Conservation (phyloP, 2,888 invertebrate species). For the Alentia gelatinosa region DNA sequence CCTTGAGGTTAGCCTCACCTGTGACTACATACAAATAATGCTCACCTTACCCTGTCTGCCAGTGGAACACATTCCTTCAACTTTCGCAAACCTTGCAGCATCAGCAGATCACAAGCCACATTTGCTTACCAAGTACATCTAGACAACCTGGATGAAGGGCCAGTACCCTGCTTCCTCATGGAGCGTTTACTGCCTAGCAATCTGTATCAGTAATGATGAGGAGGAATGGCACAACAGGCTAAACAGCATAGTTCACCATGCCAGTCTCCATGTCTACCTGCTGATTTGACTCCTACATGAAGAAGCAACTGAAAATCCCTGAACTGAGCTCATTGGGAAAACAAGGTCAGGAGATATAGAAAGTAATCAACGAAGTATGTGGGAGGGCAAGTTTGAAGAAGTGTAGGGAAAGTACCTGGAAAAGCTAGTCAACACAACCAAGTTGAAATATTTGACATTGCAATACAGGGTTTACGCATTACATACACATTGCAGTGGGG, state of each 20-base stretch:
- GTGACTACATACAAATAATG: background rate
- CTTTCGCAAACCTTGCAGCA: background rate
- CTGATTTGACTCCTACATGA: background rate
- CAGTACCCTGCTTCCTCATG: background rate
- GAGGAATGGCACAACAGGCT: background rate
- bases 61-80: background rate
- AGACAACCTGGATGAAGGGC: background rate
- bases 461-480: too few relatives aligned
- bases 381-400: too few relatives aligned
- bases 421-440: too few relatives aligned
- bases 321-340: background rate
- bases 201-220: background rate
- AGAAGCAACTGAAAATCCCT: background rate
- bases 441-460: too few relatives aligned
- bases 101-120: background rate
- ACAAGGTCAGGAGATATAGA: background rate
- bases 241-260: background rate
- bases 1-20: background rate
- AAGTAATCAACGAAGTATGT: too few relatives aligned
- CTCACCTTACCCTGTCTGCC: background rate
- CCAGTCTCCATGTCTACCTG: background rate
- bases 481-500: too few relatives aligned
- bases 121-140: background rate
- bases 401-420: too few relatives aligned
- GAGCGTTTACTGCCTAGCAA: background rate